Percentiles rank a stretch among this genome's conserved stretches.
These are phyloP conservation scores for Rhimphoctona megacephalus DNA, from an alignment of 2,888 invertebrate genomes.

Conservation along the genomic window DNA sequence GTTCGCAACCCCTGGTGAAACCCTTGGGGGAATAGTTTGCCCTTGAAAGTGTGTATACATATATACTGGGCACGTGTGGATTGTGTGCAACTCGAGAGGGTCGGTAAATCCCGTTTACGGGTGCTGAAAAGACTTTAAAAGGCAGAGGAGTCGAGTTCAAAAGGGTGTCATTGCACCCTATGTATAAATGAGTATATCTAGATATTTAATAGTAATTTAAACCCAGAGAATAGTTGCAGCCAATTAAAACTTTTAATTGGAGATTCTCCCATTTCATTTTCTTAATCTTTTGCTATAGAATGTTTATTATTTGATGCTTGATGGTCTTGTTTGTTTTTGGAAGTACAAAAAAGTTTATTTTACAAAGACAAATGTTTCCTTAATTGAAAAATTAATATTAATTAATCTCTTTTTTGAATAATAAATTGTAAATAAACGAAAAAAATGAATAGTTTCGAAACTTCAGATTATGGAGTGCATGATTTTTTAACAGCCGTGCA, in stretches of 20 bases:
- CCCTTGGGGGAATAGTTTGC: slow-evolving; percentile 56
- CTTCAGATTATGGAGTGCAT: not conserved
- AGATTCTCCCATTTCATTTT: too few relatives aligned
- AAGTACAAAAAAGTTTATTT: not conserved
- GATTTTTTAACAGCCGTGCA: not conserved
- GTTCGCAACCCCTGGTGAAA: slow-evolving; percentile 62
- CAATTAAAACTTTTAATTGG: not conserved
- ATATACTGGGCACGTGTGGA: slow-evolving; percentile 60
- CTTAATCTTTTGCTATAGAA: too few relatives aligned
- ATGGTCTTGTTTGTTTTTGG: not conserved
- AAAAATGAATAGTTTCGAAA: not conserved
- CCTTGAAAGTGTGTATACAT: slow-evolving; percentile 56
- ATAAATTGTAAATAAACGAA: not conserved
- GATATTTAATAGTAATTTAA: not conserved
- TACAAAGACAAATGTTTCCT: not conserved
- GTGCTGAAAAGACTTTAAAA: not conserved
- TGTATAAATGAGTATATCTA: not conserved
- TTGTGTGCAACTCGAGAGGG: not conserved
- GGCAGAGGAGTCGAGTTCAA: not conserved
- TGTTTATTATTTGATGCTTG: too few relatives aligned
- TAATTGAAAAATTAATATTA: not conserved
- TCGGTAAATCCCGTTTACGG: not conserved
- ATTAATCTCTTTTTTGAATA: not conserved
- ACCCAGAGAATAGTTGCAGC: not conserved
- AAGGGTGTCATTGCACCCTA: not conserved